Conservation (phyloP, 2,113 vertebrate species). For the Brachyistius frenatus region DNA sequence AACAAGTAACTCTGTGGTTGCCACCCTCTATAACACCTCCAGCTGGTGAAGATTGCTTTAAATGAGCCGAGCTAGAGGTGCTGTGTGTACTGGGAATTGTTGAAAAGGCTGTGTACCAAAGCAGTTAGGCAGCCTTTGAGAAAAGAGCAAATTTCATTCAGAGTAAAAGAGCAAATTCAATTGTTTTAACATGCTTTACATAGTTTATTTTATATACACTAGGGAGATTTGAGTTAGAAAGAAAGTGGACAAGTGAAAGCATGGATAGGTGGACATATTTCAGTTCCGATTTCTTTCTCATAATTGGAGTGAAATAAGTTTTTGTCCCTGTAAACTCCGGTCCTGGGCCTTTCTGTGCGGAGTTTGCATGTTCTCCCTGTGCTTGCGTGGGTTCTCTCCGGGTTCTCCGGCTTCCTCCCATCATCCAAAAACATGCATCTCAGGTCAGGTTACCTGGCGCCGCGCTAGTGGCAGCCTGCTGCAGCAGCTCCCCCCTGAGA, state of each 20-base stretch:
- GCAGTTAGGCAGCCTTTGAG: background rate
- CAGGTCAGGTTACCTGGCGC: no score
- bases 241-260: background rate
- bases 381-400: no score
- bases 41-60: slow-evolving; percentile 17
- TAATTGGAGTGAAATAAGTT: no score
- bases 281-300: background rate
- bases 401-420: no score
- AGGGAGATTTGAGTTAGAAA: background rate
- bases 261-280: background rate
- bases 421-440: no score
- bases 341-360: no score
- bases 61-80: slow-evolving; percentile 16
- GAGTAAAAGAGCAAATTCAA: background rate
- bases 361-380: no score
- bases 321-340: background rate
- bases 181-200: background rate
- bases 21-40: slow-evolving; percentile 5
- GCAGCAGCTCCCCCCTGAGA: no score
- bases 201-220: background rate
- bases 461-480: no score
- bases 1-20: slow-evolving; percentile 21
- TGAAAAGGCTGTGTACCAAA: slow-evolving; percentile 11
- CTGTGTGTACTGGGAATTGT: slow-evolving; percentile 19
- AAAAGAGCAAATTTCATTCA: slow-evolving; percentile 9